Conservation (phyloP, 2,888 invertebrate species). For the Epistrophella euchroma region DNA sequence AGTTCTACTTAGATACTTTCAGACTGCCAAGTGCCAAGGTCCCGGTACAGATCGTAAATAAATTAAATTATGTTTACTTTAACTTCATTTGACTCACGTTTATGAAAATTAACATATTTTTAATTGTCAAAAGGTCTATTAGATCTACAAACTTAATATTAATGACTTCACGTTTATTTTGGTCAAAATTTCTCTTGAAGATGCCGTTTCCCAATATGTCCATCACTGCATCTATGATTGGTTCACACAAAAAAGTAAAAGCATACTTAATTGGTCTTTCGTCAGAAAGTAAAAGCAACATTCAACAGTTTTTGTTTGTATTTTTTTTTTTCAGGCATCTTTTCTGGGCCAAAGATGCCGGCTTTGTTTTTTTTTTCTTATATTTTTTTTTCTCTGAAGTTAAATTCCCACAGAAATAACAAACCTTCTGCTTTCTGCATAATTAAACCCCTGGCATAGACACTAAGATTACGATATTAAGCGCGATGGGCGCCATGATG, state of each 20-base stretch:
- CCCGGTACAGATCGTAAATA: too few relatives aligned
- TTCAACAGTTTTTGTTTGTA: not conserved
- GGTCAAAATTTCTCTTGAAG: not conserved
- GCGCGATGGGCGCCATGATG: not conserved
- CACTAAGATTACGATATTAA: not conserved
- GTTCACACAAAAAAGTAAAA: conserved; percentile 23
- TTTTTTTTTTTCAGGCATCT: not conserved
- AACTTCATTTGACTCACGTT: not conserved
- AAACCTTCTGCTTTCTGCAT: conserved; percentile 11
- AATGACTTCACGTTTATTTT: not conserved
- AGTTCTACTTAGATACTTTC: too few relatives aligned
- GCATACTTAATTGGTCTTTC: conserved; percentile 5
- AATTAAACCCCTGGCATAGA: conserved; percentile 2
- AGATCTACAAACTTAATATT: not conserved
- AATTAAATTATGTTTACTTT: too few relatives aligned
- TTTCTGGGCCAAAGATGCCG: conserved; percentile 42
- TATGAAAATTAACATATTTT: not conserved
- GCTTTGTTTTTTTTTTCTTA: conserved; percentile 9
- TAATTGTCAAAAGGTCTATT: not conserved
- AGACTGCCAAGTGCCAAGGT: too few relatives aligned
- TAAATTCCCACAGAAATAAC: conserved; percentile 1
- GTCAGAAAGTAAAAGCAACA: conserved; percentile 43
- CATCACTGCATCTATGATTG: not conserved
- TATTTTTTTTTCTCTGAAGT: not conserved
- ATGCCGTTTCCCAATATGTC: conserved; percentile 8